Evolutionary conservation across 2,888 invertebrate species (phyloP), one percentile per base, ranked within the genome.

Genomic region (Eristalis arbustorum): DNA sequence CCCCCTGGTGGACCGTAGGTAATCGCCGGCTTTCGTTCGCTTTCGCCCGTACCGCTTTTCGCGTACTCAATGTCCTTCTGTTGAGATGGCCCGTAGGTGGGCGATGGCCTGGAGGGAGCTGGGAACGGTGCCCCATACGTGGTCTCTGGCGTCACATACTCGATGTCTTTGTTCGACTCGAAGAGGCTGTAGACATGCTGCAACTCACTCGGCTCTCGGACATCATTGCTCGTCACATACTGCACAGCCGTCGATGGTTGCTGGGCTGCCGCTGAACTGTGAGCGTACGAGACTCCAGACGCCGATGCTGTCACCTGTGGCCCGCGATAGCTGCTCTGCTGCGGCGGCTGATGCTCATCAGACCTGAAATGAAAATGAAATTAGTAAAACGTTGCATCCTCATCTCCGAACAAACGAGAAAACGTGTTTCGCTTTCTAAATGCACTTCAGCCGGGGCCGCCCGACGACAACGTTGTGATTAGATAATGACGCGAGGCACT

Each of bases 141-240:
- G 4, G 10, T 18, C 0, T 66, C 49, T 37, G 78, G 78, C 13
- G 37, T 66, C 2, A 81, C 84, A 59, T 84, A 84, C 8, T 80
- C 34, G 22, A 88, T 77, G 34, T 88, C 84, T 40, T 72, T 81
- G 22, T 77, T 61, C 0, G 76, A 74, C 5, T 71, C 63, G 28
- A 77, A 84, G 5, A 80, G 23, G 4, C 72, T 64, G 49, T 72
- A 78, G 3, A 77, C 74, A 1, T 68, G 82, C 49, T 83, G 80
- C 0, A 34, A 63, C 57, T 75, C 80, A 57, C 74, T 57, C 4
- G 64, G 69, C 40, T 80, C 79, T 11, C 62, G 69, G 68, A 87
- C 76, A 1, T 88, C 88, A 71, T 90, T 91, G 61, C 82, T 88
- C 10, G 76, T 67, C 63, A 89, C 73, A 73, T 90, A 90, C 2